Base-by-base conservation (phyloP, 2,888 invertebrate genomes). In the Himalopsyche japonica region DNA sequence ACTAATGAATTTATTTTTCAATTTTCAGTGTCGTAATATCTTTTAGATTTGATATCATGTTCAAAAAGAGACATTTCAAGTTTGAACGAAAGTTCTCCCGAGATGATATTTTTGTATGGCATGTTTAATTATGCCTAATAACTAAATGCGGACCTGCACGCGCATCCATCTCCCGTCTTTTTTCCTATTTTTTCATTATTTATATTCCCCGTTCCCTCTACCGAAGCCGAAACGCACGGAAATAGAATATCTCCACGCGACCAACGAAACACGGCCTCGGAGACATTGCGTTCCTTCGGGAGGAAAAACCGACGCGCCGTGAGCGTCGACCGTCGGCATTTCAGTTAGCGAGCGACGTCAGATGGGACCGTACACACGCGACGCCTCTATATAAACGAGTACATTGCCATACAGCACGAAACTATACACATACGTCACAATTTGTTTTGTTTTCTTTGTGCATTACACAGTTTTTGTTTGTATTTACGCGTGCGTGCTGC, bases 401-500 rank as follows among this genome's bases (percentile, higher is more conserved):
- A 70, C 15, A 70, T 15, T 15, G 4, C 3, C 43, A 15, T 15
- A 43, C 43, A 12, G 43, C 43, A 15, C 43, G 15, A 15, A 24
- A 57, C 48, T 43, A 64, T 82, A 78, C 80, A 83, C 70, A 83
- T 48, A 78, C 20, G 30, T 32, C 77, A 32, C 34, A 10, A 77
- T 32, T 77, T 77, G 20, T 77, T 77, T 30, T 77, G 77, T 20
- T 32, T 77, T 32, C n/a, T n/a, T n/a, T n/a, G n/a, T 32, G 18
- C 32, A n/a, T 43, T 43, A 15, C 43, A 7, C 3, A 43, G 43
- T 43, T 43, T 43, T 43, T 43, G 43, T 43, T 43, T 43, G 12
- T 43, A 4, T 3, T 43, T 43, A 43, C 15, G 43, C 43, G 43
- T 3, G 43, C 43, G 43, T 12, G 1, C 3, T 15, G 7, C 43